Evolutionary conservation across 2,888 invertebrate genomes (phyloP).

Genomic region (Lycaena phlaeas): DNA sequence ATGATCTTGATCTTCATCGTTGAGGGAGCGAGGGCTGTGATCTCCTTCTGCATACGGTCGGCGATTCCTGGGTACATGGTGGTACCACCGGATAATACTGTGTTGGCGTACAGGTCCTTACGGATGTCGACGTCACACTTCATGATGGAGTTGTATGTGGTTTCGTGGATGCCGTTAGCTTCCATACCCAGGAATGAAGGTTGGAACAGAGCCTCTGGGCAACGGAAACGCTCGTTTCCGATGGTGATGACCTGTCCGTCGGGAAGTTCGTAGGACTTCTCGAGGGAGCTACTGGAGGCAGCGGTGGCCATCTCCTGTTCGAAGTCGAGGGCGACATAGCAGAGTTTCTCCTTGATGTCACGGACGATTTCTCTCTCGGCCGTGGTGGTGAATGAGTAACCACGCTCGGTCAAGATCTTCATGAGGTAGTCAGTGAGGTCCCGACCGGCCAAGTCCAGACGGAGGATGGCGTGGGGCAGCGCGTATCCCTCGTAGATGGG

Average conservation of each 20-base stretch:
- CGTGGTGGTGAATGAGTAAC: constrained; percentile 92
- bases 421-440: constrained; percentile 94
- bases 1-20: constrained; percentile 96
- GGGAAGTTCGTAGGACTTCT: constrained; percentile 95
- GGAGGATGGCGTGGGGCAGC: constrained; percentile 92
- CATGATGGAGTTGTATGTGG: constrained; percentile 97
- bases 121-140: constrained; percentile 98
- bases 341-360: constrained; percentile 94
- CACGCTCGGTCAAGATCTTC: constrained; percentile 94
- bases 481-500: constrained; percentile 97
- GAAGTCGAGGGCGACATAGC: constrained; percentile 92
- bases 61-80: constrained; percentile 97
- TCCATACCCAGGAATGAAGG: constrained; percentile 93
- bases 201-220: constrained; percentile 95
- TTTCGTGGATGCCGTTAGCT: constrained; percentile 90
- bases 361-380: constrained; percentile 95
- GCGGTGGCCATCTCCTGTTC: constrained; percentile 97
- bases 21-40: constrained; percentile 90
- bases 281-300: constrained; percentile 90
- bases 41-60: constrained; percentile 94
- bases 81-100: constrained; percentile 93
- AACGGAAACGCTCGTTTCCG: constrained; percentile 94
- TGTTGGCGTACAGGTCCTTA: constrained; percentile 96
- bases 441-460: constrained; percentile 93
- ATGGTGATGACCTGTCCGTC: constrained; percentile 94